These are phyloP conservation scores for Cathartes aura DNA, from an alignment of 2,113 vertebrate species.

Conservation along the genomic window DNA sequence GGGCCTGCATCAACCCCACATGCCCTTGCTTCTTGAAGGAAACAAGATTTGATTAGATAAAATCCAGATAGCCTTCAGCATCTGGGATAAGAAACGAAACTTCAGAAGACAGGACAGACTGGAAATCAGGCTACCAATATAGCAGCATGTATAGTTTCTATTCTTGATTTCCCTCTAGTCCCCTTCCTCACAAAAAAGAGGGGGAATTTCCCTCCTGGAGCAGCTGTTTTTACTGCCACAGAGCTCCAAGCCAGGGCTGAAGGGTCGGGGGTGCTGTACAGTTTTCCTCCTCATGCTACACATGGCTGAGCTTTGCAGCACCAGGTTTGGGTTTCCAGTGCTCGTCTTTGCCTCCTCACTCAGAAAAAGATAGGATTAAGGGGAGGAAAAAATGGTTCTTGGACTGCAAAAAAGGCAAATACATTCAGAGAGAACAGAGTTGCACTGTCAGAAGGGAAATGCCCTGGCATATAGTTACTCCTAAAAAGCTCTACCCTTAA, in stretches of 20 bases:
- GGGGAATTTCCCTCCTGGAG: neutral
- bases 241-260: neutral
- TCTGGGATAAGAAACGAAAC: neutral
- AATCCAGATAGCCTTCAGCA: neutral
- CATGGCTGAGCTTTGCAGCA: neutral
- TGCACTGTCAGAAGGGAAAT: neutral
- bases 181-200: neutral
- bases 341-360: neutral
- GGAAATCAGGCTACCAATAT: neutral
- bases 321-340: neutral
- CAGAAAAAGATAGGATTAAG: neutral
- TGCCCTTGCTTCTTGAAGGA: neutral
- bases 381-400: accelerated
- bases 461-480: neutral
- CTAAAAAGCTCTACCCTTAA: neutral
- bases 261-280: neutral
- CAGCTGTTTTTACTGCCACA: neutral
- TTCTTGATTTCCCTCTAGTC: neutral
- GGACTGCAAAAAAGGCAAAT: neutral
- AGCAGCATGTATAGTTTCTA: neutral
- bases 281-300: neutral
- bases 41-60: neutral
- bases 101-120: neutral
- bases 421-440: neutral
- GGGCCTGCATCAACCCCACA: neutral